Conservation (phyloP, 1,140 invertebrate genomes). For the Drosophila pseudoobscura region DNA sequence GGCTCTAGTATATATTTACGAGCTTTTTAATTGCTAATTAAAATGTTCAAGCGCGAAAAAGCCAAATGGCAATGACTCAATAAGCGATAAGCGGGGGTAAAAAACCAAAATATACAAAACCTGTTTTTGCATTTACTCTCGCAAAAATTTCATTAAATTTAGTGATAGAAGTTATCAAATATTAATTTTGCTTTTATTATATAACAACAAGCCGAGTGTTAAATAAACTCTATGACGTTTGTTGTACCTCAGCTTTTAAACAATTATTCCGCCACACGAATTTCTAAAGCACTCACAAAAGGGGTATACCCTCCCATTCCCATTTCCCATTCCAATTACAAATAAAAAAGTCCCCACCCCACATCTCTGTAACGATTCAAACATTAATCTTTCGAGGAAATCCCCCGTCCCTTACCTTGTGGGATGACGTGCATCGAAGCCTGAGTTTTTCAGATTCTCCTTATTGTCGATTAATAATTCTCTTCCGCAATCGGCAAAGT, state of each 20-base stretch:
- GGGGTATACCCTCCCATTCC: background rate
- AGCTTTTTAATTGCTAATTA: conserved; percentile 24
- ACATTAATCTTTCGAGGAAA: conserved; percentile 26
- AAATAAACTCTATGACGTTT: background rate
- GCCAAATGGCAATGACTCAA: conserved; percentile 51
- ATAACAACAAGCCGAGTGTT: too few relatives aligned
- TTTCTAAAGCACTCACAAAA: too few relatives aligned
- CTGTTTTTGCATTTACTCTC: conserved; percentile 15
- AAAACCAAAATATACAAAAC: conserved; percentile 26
- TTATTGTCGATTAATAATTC: conserved; percentile 65
- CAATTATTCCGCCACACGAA: conserved; percentile 4
- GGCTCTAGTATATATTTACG: background rate
- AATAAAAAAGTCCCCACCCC: conserved; percentile 6
- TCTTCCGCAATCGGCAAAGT: conserved; percentile 74
- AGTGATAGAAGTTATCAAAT: conserved; percentile 16
- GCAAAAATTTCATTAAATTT: conserved; percentile 10
- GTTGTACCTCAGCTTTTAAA: conserved; percentile 12
- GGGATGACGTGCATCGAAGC: conserved; percentile 75
- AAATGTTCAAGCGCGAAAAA: background rate
- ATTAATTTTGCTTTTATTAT: conserved; percentile 23
- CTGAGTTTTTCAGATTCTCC: conserved; percentile 61
- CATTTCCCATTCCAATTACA: background rate
- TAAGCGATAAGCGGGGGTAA: conserved; percentile 47
- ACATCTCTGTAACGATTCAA: conserved; percentile 9
- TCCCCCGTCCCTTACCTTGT: conserved; percentile 59